Conservation (phyloP, 2,888 invertebrate genomes). For the Ichneumon xanthorius region DNA sequence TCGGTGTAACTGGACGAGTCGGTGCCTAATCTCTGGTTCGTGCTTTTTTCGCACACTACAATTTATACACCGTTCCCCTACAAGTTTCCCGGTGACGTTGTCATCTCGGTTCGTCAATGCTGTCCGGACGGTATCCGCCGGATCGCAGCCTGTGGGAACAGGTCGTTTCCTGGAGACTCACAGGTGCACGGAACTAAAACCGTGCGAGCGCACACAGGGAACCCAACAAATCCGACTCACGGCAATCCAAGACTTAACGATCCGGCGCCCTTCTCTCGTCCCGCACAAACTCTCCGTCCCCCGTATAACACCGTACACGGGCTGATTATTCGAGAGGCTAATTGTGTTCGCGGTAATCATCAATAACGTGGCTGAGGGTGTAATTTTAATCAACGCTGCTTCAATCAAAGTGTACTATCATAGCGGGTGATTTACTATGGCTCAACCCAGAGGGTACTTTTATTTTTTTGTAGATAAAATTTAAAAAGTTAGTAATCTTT, state of each 20-base stretch:
- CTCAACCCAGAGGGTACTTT: not conserved
- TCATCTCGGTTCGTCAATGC: slow-evolving; percentile 19
- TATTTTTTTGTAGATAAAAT: not conserved
- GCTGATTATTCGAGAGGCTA: slow-evolving; percentile 48
- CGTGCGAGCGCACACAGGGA: slow-evolving; percentile 1
- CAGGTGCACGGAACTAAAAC: slow-evolving; percentile 36
- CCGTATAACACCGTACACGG: slow-evolving; percentile 33
- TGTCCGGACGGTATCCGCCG: slow-evolving; percentile 39
- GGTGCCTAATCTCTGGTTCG: slow-evolving; percentile 15
- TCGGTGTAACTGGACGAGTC: not conserved
- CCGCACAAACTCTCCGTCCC: slow-evolving; percentile 32
- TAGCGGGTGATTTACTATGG: not conserved
- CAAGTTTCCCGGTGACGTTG: slow-evolving; percentile 13
- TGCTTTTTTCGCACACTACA: slow-evolving; percentile 45
- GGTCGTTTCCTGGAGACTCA: slow-evolving; percentile 55
- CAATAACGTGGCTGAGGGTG: slow-evolving; percentile 47
- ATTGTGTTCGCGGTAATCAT: slow-evolving; percentile 48
- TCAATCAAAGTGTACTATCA: slow-evolving; percentile 28
- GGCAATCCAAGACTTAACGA: slow-evolving; percentile 53
- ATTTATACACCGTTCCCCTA: not conserved
- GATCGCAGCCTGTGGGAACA: slow-evolving; percentile 63
- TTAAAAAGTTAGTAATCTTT: not conserved
- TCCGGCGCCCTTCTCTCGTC: slow-evolving; percentile 40
- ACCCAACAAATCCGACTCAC: slow-evolving; percentile 46
- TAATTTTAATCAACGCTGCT: slow-evolving; percentile 58